Percentiles rank a stretch among this genome's conserved stretches.
Conservation (phyloP, 1,140 invertebrate genomes). For the Neodiprion lecontei region DNA sequence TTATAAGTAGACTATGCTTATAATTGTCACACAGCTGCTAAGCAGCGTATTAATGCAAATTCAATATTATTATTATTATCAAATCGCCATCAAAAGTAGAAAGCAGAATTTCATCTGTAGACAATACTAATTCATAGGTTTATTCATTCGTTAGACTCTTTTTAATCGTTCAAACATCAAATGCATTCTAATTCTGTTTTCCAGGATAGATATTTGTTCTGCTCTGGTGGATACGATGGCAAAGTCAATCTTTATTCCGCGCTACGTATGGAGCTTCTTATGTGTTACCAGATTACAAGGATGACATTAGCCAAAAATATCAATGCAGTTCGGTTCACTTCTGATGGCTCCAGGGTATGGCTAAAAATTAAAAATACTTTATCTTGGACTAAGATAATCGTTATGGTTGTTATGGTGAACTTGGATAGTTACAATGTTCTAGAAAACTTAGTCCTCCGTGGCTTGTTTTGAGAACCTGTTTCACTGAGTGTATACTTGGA, state of each 20-base stretch:
- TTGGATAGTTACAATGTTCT: not conserved
- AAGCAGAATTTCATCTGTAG: too few relatives aligned
- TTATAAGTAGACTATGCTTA: not conserved
- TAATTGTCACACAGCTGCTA: too few relatives aligned
- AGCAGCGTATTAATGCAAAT: too few relatives aligned
- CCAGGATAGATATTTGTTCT: slow-evolving; percentile 63
- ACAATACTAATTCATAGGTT: too few relatives aligned
- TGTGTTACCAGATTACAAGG: slow-evolving; percentile 59
- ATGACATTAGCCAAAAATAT: slow-evolving; percentile 57
- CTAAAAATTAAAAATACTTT: slow-evolving; percentile 9
- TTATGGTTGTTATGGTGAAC: not conserved
- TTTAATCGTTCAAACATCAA: not conserved
- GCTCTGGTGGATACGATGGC: slow-evolving; percentile 63
- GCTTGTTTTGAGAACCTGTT: too few relatives aligned
- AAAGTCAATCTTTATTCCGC: slow-evolving; percentile 64
- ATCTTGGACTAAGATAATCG: not conserved
- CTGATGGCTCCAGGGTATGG: slow-evolving; percentile 59
- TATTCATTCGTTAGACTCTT: too few relatives aligned
- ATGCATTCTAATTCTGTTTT: slow-evolving; percentile 24
- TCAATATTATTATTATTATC: too few relatives aligned
- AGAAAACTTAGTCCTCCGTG: not conserved
- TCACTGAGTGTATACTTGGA: not conserved
- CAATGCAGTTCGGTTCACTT: slow-evolving; percentile 61
- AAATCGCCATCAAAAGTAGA: too few relatives aligned
- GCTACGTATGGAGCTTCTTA: slow-evolving; percentile 55